Conservation (phyloP, 2,888 invertebrate species). For the Ramazzottius varieornatus region DNA sequence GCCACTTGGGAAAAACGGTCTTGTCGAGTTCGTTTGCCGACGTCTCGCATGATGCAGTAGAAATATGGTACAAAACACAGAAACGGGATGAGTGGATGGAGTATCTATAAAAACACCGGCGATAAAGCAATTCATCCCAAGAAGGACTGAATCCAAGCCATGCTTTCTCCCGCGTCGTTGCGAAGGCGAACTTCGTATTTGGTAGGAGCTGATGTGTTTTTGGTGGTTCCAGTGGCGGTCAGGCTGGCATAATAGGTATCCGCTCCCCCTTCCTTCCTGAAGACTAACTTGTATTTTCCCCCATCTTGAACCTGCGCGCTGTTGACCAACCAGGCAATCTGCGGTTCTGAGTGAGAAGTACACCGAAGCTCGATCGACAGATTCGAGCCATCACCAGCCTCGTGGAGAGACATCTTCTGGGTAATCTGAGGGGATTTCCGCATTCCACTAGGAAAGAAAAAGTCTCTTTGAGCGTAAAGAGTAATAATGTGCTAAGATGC, state of each 20-base stretch:
- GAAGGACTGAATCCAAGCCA: neutral
- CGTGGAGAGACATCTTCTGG: neutral
- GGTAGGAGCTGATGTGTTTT: neutral
- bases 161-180: constrained; percentile 1
- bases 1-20: no score
- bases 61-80: no score
- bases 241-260: constrained; percentile 1
- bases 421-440: neutral
- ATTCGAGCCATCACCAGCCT: neutral
- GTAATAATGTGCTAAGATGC: no score
- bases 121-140: neutral
- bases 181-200: neutral
- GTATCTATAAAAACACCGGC: no score
- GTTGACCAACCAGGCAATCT: constrained; percentile 3
- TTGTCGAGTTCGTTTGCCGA: no score
- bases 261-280: neutral
- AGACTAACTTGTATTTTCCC: neutral
- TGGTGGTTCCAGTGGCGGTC: neutral
- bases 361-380: neutral
- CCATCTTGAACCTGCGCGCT: neutral
- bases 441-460: neutral
- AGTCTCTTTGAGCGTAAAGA: no score
- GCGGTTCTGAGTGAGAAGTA: constrained; percentile 1
- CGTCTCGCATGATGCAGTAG: no score
- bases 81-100: no score